Conservation (phyloP, 2,113 vertebrate species). For the Tautogolabrus adspersus region DNA sequence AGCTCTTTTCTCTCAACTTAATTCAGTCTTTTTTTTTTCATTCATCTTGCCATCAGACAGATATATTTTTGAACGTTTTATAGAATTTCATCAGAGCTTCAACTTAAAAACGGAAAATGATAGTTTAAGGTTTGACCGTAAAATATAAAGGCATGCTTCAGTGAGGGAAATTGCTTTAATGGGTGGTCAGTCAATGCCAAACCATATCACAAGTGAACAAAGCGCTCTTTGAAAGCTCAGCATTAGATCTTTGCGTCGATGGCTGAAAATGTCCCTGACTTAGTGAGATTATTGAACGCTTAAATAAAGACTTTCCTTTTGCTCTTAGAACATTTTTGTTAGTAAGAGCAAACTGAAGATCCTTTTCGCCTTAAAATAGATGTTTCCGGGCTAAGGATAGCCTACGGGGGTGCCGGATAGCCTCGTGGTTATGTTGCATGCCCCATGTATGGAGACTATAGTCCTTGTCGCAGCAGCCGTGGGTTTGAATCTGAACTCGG, state of each 20-base stretch:
- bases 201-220: neutral
- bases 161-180: neutral
- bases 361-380: too few species aligned
- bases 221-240: neutral
- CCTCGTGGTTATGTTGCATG: too few species aligned
- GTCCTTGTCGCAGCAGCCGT: too few species aligned
- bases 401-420: too few species aligned
- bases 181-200: neutral
- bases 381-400: too few species aligned
- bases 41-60: neutral
- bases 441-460: too few species aligned
- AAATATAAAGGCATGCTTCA: constrained; percentile 15
- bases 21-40: neutral
- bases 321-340: neutral
- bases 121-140: neutral
- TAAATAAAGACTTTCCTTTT: neutral
- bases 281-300: neutral
- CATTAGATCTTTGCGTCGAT: neutral
- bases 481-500: too few species aligned
- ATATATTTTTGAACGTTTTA: neutral
- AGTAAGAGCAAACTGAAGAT: neutral
- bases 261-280: neutral
- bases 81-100: neutral
- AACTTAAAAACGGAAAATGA: neutral
- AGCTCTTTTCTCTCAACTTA: neutral